Percentiles rank a stretch among this genome's conserved stretches.
Evolutionary conservation across 2,888 invertebrate genomes (phyloP).

Genomic region (Melanostoma mellinum): DNA sequence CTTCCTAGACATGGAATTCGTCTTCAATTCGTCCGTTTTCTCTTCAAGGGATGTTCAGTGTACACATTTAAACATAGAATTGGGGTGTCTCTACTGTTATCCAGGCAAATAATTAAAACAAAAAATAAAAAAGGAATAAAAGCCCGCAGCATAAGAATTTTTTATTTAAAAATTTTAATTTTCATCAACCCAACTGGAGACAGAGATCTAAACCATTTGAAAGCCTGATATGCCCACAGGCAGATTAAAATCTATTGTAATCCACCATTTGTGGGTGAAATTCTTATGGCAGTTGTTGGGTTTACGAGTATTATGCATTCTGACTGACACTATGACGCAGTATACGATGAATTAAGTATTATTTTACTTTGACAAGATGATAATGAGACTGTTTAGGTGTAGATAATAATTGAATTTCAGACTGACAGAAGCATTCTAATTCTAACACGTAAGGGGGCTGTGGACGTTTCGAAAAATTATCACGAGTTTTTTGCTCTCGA

Average conservation of each 20-base stretch:
- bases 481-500: too few relatives aligned
- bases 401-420: neutral
- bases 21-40: slow-evolving; percentile 1
- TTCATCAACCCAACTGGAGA: slow-evolving; percentile 50
- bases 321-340: slow-evolving; percentile 52
- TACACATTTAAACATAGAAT: neutral
- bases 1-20: neutral
- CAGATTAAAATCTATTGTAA: slow-evolving; percentile 69
- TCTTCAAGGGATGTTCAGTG: neutral
- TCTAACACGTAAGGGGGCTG: too few relatives aligned
- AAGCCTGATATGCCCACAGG: slow-evolving; percentile 51
- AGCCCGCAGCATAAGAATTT: slow-evolving; percentile 41
- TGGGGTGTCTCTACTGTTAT: slow-evolving; percentile 13
- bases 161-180: slow-evolving; percentile 52
- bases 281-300: neutral
- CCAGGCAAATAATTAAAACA: slow-evolving; percentile 53
- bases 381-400: slow-evolving; percentile 31
- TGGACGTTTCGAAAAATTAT: too few relatives aligned
- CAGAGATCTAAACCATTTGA: slow-evolving; percentile 31
- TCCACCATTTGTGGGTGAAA: slow-evolving; percentile 35
- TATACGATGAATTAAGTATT: slow-evolving; percentile 56
- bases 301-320: neutral
- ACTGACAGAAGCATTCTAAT: too few relatives aligned
- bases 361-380: slow-evolving; percentile 48
- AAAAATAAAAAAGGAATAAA: slow-evolving; percentile 29